Conservation (phyloP, 2,888 invertebrate species). For the Acanthopleura granulata region DNA sequence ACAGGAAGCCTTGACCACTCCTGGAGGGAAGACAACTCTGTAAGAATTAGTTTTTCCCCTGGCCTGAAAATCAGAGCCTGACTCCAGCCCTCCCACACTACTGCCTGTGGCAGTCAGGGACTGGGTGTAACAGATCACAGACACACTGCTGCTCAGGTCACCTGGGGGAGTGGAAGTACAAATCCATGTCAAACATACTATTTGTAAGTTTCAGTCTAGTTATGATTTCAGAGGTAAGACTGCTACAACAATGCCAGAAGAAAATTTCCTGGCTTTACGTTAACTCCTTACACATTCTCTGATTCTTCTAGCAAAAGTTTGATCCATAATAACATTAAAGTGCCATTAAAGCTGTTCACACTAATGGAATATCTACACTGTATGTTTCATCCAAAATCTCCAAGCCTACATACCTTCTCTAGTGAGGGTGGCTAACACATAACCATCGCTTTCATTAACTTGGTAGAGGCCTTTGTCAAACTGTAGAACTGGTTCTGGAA, state of each 20-base stretch:
- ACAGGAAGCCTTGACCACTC: slow-evolving; percentile 55
- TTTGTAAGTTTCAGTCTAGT: no score
- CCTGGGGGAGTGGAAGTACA: slow-evolving; percentile 36
- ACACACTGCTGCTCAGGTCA: slow-evolving; percentile 57
- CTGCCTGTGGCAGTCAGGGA: slow-evolving; percentile 62
- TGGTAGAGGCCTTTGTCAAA: slow-evolving; percentile 51
- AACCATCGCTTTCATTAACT: slow-evolving; percentile 60
- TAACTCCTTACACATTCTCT: no score
- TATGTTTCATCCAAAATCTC: neutral
- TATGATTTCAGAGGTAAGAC: no score
- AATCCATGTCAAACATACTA: no score
- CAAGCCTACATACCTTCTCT: slow-evolving; percentile 48
- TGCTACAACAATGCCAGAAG: no score
- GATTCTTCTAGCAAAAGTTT: no score
- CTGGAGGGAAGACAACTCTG: slow-evolving; percentile 59
- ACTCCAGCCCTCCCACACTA: slow-evolving; percentile 48
- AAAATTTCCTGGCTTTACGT: no score
- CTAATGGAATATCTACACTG: neutral
- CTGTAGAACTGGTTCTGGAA: slow-evolving; percentile 62
- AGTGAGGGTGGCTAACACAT: slow-evolving; percentile 47
- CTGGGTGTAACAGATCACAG: slow-evolving; percentile 61
- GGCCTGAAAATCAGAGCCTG: slow-evolving; percentile 64
- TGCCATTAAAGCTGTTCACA: no score
- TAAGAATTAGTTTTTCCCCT: slow-evolving; percentile 46
- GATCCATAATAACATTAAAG: no score